These are phyloP conservation scores for Conus betulinus DNA, from an alignment of 1,140 invertebrate species.

Conservation along the genomic window DNA sequence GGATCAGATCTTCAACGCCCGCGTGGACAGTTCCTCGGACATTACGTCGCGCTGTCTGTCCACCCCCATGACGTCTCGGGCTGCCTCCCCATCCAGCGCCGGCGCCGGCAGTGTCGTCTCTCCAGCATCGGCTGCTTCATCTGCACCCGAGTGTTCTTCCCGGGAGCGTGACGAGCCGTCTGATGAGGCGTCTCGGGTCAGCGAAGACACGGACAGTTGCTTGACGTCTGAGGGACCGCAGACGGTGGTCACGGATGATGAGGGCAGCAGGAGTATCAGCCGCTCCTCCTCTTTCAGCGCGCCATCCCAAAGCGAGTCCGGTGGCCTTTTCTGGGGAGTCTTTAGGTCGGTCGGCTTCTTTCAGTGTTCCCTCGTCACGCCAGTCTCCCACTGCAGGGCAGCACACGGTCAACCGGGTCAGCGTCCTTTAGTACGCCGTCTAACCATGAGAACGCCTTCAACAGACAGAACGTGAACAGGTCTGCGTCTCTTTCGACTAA, in stretches of 20 bases:
- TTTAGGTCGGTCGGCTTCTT: not conserved
- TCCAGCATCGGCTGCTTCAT: not conserved
- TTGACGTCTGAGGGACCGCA: too few species aligned
- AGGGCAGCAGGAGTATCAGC: not conserved
- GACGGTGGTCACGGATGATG: not conserved
- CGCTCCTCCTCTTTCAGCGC: slow-evolving; percentile 15
- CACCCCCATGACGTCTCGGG: not conserved
- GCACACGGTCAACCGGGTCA: not conserved
- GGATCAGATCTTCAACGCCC: slow-evolving; percentile 56
- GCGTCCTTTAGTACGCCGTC: not conserved
- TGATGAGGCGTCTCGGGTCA: not conserved
- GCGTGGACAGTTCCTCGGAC: slow-evolving; percentile 48
- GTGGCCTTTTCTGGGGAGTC: not conserved
- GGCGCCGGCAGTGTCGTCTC: slow-evolving; percentile 11
- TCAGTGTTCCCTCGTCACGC: not conserved
- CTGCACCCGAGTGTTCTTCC: not conserved
- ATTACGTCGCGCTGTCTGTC: not conserved
- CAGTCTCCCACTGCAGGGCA: not conserved
- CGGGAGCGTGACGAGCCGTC: not conserved
- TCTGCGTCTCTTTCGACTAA: not conserved
- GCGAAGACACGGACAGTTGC: not conserved
- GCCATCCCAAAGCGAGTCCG: not conserved
- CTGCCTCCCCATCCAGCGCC: not conserved
- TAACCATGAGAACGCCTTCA: not conserved
- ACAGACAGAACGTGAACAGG: not conserved